These are phyloP conservation scores for Leptobrachium leishanense DNA, from an alignment of 2,113 vertebrate genomes.

Conservation along the genomic window DNA sequence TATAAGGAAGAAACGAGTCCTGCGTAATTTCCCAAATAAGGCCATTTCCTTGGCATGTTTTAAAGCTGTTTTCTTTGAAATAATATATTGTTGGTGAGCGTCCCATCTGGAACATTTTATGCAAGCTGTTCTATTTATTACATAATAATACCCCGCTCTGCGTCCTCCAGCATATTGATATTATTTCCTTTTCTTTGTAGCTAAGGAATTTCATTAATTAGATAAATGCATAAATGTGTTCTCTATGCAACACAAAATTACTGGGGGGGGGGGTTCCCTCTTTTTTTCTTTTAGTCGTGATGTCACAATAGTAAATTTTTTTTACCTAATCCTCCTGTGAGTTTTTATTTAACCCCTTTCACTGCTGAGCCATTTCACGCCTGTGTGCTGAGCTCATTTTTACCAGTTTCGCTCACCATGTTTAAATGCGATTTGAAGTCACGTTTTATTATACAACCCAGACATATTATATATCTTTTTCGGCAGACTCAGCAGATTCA, in stretches of 20 bases:
- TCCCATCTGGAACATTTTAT: slow-evolving; percentile 17
- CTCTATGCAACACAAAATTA: too few species aligned
- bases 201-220: too few species aligned
- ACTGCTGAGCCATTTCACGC: too few species aligned
- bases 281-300: neutral
- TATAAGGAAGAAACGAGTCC: neutral
- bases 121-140: neutral
- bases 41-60: neutral
- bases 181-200: neutral
- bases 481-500: too few species aligned
- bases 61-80: slow-evolving; percentile 8
- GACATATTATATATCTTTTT: too few species aligned
- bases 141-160: neutral
- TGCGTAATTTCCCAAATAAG: neutral
- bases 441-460: too few species aligned
- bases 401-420: too few species aligned
- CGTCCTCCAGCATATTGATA: neutral
- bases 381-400: too few species aligned
- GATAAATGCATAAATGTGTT: too few species aligned
- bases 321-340: neutral
- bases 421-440: too few species aligned
- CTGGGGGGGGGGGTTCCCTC: too few species aligned
- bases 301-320: neutral
- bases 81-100: neutral
- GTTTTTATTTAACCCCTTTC: neutral